These are phyloP conservation scores for Sylvilagus floridanus DNA, from an alignment of 2,797 vertebrate genomes.

Conservation along the genomic window DNA sequence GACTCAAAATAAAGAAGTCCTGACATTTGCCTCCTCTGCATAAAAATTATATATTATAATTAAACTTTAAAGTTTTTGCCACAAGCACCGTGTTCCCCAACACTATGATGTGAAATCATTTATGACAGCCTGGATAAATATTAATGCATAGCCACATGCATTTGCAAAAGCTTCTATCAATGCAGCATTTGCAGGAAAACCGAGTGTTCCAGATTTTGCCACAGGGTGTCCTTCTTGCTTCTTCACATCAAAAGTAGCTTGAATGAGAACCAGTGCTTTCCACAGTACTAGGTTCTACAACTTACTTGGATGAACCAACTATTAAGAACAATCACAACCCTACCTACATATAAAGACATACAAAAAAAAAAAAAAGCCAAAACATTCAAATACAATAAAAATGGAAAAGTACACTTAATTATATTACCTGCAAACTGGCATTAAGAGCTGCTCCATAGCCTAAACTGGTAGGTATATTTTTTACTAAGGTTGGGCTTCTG, in stretches of 20 bases:
- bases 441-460: constrained; percentile 99
- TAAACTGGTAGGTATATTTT: constrained; percentile 98
- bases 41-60: constrained; percentile 99
- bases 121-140: constrained; percentile 99
- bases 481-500: constrained; percentile 99
- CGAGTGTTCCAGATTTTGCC: constrained; percentile 94
- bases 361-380: not conserved
- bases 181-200: constrained; percentile 91
- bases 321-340: constrained; percentile 76
- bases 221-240: constrained; percentile 98
- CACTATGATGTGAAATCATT: constrained; percentile 98
- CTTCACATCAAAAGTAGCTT: constrained; percentile 91
- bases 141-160: constrained; percentile 97
- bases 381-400: not conserved
- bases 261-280: constrained; percentile 86
- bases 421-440: constrained; percentile 97
- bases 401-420: constrained; percentile 60
- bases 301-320: constrained; percentile 85
- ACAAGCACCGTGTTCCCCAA: constrained; percentile 95
- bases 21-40: constrained; percentile 97
- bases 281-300: constrained; percentile 87
- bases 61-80: constrained; percentile 99
- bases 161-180: constrained; percentile 96
- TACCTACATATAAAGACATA: constrained; percentile 71
- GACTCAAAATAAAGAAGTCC: constrained; percentile 95